Percentiles rank a stretch among this genome's conserved stretches.
Conservation (phyloP, 2,888 invertebrate genomes). For the Blastobasis lacticolella region DNA sequence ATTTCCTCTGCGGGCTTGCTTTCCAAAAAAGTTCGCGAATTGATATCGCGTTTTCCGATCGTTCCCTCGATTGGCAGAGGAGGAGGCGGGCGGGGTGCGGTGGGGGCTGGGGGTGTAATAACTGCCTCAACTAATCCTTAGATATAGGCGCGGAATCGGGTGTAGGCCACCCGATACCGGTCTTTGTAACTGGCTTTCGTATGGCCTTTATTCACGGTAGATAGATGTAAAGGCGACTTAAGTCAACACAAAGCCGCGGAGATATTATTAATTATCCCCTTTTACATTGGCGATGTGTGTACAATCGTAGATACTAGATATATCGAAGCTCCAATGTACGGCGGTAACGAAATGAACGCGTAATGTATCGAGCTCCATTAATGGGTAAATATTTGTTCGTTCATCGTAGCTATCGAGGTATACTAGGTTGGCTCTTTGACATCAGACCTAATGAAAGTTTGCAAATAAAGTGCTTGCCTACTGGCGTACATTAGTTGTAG, state of each 20-base stretch:
- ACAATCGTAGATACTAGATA: not conserved
- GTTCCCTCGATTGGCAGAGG: slow-evolving; percentile 27
- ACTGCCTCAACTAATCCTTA: slow-evolving; percentile 43
- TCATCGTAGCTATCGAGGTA: slow-evolving; percentile 22
- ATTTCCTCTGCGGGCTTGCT: slow-evolving; percentile 31
- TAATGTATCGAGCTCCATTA: slow-evolving; percentile 49
- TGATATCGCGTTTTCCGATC: slow-evolving; percentile 51
- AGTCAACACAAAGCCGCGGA: no score
- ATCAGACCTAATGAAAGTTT: slow-evolving; percentile 16
- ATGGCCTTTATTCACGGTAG: no score
- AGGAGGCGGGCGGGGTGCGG: slow-evolving; percentile 12
- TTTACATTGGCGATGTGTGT: no score
- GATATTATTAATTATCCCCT: no score
- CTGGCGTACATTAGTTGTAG: no score
- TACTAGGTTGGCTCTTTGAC: slow-evolving; percentile 13
- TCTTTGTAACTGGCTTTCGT: slow-evolving; percentile 31
- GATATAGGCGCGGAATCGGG: slow-evolving; percentile 20
- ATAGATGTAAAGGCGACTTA: no score
- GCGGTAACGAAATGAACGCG: slow-evolving; percentile 7
- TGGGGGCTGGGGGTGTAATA: slow-evolving; percentile 30
- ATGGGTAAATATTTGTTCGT: slow-evolving; percentile 54
- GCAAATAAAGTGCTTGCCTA: not conserved
- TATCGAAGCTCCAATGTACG: slow-evolving; percentile 10
- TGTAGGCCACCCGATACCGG: slow-evolving; percentile 18
- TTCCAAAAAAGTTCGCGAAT: slow-evolving; percentile 40